These are phyloP conservation scores for Amphiprion ocellaris DNA, from an alignment of 2,113 vertebrate genomes.

Conservation along the genomic window DNA sequence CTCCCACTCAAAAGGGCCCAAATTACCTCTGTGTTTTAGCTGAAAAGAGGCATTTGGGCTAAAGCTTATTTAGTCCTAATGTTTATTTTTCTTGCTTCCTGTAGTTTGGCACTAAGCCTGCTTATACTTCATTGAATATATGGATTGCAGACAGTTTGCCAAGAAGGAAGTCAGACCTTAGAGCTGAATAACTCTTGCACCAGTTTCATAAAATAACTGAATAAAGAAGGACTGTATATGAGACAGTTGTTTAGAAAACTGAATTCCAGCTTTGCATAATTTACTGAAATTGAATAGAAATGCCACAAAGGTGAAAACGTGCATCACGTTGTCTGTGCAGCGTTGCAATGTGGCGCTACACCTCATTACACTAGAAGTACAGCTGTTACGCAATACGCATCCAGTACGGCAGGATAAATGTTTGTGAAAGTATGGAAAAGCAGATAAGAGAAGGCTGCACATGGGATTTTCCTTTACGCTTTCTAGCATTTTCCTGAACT, in stretches of 20 bases:
- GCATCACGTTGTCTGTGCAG: neutral
- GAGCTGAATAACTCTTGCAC: neutral
- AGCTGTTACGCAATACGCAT: neutral
- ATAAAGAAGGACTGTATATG: neutral
- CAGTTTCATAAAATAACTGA: neutral
- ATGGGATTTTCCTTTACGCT: neutral
- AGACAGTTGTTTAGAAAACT: neutral
- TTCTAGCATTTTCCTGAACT: slow-evolving; percentile 5
- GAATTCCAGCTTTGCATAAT: neutral
- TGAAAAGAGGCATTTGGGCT: no score
- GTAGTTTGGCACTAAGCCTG: neutral
- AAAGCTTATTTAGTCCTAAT: neutral
- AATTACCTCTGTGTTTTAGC: no score
- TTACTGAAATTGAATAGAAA: no score
- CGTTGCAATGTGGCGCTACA: neutral
- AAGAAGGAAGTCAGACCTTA: neutral
- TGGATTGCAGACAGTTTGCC: slow-evolving; percentile 10
- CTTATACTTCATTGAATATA: slow-evolving; percentile 5
- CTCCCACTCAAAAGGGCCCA: neutral
- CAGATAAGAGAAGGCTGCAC: slow-evolving; percentile 2
- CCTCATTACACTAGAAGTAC: slow-evolving; percentile 6
- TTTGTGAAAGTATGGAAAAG: neutral
- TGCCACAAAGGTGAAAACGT: neutral
- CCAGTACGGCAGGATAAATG: neutral
- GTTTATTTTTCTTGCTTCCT: neutral